phyloP scores from a whole-genome alignment of 2,888 invertebrate genomes.

The Polietes domitor region DNA sequence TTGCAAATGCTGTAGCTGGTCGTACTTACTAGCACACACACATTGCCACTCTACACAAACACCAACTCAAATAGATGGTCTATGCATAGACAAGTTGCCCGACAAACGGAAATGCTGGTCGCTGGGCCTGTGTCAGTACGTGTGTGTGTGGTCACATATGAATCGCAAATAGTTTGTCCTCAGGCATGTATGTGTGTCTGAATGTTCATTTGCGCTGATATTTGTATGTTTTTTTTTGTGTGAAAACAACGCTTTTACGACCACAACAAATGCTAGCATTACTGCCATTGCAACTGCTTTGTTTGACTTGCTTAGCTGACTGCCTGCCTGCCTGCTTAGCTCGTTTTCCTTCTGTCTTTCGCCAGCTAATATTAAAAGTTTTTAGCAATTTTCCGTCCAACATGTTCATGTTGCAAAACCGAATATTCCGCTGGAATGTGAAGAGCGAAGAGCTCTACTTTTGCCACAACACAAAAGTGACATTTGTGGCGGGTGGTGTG shows the following conservation, averaged over 20 bases:
- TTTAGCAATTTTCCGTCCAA: conserved; percentile 21
- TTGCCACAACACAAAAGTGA: too few species aligned
- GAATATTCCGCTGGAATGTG: background rate
- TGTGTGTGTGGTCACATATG: background rate
- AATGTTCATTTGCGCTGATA: background rate
- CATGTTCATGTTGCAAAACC: conserved; percentile 17
- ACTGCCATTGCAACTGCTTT: conserved; percentile 9
- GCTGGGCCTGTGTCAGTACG: background rate
- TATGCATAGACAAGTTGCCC: background rate
- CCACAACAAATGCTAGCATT: conserved; percentile 60
- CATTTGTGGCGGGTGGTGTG: background rate
- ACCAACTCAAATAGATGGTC: background rate
- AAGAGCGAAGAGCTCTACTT: background rate
- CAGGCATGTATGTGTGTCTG: background rate
- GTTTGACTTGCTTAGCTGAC: background rate
- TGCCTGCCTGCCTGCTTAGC: background rate
- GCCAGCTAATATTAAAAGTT: conserved; percentile 54
- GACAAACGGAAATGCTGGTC: conserved; percentile 13
- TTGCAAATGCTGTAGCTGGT: background rate
- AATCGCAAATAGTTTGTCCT: background rate
- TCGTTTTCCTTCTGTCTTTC: background rate
- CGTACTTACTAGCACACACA: background rate
- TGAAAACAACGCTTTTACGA: conserved; percentile 52
- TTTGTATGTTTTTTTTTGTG: background rate
- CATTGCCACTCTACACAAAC: background rate